Evolutionary conservation across 1,140 invertebrate species (phyloP), one percentile per base, ranked within the genome.

Genomic region (Sarcophaga bullata): DNA sequence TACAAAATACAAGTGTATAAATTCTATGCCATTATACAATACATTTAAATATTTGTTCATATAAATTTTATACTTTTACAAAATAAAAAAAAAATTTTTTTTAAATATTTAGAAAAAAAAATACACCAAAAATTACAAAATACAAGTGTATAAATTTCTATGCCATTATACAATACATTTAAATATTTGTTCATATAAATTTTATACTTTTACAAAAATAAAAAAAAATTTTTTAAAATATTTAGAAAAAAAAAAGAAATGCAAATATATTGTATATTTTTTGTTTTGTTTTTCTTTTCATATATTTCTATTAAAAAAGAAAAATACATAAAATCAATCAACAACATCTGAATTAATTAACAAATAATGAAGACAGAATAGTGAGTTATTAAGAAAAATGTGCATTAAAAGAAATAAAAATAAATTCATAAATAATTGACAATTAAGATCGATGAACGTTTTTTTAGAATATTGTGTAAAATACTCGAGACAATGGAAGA

Each of bases 1-100:
- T 75, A 75, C 81, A 58, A 75, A 82, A 78, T 82, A 82, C 81
- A 82, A 62, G 50, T 76, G 81, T 82, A 75, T 82, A 80, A 58
- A 37, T 80, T 78, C 13, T 82, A 62, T 68, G 47, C 7, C 49
- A 54, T 82, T 19, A 46, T 82, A 17, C 46, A 75, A 37, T 37
- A 78, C 48, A 76, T 78, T 52, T 58, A 78, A 47, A 75, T 62
- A 37, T 48, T 78, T 73, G 25, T 73, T 11, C 8, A 11, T 73
- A 13, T 46, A 73, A 73, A 78, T 47, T 78, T 78, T 78, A 10
- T 6, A 80, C n/a, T 48, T 72, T 72, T 25, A 47, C 13, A 50
- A 75, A 17, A 75, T 15, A 47, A 68, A 0, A 62, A 48, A 72
- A 78, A 17, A 72, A 49, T 68, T 82, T 58, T n/a, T n/a, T n/a